Evolutionary conservation across 64 coral and sea anemone species (phyloP).

Genomic region (Montipora efflorescens): DNA sequence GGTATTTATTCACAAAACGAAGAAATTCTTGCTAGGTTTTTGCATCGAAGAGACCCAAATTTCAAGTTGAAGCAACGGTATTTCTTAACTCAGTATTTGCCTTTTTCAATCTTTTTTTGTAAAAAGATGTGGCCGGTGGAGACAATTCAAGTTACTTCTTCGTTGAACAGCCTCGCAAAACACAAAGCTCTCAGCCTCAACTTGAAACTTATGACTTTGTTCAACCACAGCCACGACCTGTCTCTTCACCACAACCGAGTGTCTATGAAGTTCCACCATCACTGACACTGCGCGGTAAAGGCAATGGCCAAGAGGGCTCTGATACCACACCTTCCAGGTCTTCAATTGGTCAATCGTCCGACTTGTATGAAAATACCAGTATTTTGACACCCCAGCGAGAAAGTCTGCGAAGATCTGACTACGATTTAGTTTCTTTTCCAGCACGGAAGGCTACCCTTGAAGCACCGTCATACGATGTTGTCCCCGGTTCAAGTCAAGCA

Average conservation of each 20-base stretch:
- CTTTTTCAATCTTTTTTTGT: neutral
- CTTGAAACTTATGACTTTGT: constrained; percentile 63
- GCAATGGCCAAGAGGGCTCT: constrained; percentile 7
- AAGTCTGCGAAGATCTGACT: neutral
- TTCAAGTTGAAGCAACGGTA: neutral
- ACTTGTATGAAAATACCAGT: constrained; percentile 35
- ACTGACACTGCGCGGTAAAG: neutral
- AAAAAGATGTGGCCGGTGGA: constrained; percentile 22
- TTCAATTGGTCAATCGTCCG: neutral
- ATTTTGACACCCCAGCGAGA: neutral
- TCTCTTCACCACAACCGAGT: neutral
- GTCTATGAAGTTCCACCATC: constrained; percentile 17
- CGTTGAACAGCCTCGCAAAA: neutral
- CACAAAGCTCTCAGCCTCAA: neutral
- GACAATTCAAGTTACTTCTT: constrained; percentile 36
- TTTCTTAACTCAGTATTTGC: neutral
- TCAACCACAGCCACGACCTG: neutral
- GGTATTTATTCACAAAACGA: neutral
- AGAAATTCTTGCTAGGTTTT: no score
- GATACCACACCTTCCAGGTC: neutral
- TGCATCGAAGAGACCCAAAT: no score
- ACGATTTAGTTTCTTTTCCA: constrained; percentile 53
- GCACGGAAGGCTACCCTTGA: constrained; percentile 32
- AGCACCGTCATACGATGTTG: neutral
- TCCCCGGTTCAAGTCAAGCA: neutral